These are phyloP conservation scores for Pseudomyrmex cubaensis DNA, from an alignment of 1,140 invertebrate species.

Conservation along the genomic window DNA sequence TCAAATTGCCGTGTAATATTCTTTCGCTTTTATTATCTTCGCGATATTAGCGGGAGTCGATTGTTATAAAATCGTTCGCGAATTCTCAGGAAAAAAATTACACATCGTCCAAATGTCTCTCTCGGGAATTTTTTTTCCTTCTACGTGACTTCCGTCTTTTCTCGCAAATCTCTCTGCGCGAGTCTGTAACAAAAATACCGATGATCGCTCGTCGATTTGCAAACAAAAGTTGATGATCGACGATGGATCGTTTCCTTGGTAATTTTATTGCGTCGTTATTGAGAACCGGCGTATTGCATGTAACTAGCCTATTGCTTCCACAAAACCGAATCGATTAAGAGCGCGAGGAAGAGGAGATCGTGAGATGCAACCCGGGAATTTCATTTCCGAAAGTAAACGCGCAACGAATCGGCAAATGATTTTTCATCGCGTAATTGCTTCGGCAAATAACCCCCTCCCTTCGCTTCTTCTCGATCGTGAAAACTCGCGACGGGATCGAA, in stretches of 20 bases:
- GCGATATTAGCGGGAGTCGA: not conserved
- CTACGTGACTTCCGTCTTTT: not conserved
- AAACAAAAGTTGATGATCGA: slow-evolving; percentile 12
- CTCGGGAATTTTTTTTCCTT: not conserved
- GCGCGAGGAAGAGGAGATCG: not conserved
- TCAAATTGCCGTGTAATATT: slow-evolving; percentile 34
- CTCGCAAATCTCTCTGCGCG: not conserved
- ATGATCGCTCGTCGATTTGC: slow-evolving; percentile 14
- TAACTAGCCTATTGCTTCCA: not conserved
- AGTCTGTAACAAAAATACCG: slow-evolving; percentile 18
- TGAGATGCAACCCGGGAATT: not conserved
- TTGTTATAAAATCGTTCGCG: not conserved
- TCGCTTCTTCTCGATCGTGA: not conserved
- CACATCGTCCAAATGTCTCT: slow-evolving; percentile 4
- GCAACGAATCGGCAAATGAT: slow-evolving; percentile 43
- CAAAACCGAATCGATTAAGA: not conserved
- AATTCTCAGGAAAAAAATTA: slow-evolving; percentile 11
- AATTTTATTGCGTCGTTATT: slow-evolving; percentile 27
- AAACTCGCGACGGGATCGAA: not conserved
- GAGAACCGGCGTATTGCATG: slow-evolving; percentile 16
- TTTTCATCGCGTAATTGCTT: slow-evolving; percentile 1
- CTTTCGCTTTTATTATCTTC: not conserved
- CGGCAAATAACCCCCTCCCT: not conserved
- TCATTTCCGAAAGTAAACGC: slow-evolving; percentile 28
- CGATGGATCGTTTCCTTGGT: not conserved